phyloP scores from a whole-genome alignment of 2,888 invertebrate species.

The Germaria angustata region DNA sequence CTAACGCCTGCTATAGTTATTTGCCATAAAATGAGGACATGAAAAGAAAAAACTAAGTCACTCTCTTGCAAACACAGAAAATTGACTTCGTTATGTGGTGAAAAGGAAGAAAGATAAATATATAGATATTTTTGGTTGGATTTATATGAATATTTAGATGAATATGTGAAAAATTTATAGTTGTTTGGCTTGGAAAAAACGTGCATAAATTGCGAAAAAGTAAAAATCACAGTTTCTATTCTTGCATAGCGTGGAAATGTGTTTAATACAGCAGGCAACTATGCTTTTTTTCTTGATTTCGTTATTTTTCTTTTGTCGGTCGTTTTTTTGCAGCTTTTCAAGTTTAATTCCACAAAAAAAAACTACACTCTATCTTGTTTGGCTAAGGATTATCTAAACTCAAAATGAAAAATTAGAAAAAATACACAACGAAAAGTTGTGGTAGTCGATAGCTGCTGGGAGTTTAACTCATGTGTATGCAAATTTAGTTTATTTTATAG shows the following conservation, averaged over 20 bases:
- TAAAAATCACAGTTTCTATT: background rate
- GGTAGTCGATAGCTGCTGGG: background rate
- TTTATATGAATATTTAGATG: constrained; percentile 13
- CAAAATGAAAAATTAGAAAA: background rate
- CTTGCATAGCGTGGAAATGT: background rate
- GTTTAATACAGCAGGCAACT: constrained; percentile 39
- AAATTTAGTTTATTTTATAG: constrained; percentile 18
- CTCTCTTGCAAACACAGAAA: constrained; percentile 20
- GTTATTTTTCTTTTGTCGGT: background rate
- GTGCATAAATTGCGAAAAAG: constrained; percentile 58
- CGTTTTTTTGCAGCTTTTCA: background rate
- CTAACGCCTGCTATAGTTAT: background rate
- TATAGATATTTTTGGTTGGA: background rate
- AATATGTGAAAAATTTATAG: constrained; percentile 29
- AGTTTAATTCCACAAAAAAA: constrained; percentile 22
- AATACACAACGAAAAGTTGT: background rate
- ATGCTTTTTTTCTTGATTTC: constrained; percentile 6
- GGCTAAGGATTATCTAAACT: constrained; percentile 50
- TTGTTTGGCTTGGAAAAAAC: constrained; percentile 34
- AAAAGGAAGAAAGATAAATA: background rate
- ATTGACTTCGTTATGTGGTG: constrained; percentile 55
- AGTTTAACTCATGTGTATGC: background rate
- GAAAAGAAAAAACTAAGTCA: background rate
- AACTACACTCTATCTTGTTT: constrained; percentile 56
- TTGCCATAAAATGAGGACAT: constrained; percentile 11